These are phyloP conservation scores for Ophraella communa DNA, from an alignment of 2,888 invertebrate genomes.

Conservation along the genomic window DNA sequence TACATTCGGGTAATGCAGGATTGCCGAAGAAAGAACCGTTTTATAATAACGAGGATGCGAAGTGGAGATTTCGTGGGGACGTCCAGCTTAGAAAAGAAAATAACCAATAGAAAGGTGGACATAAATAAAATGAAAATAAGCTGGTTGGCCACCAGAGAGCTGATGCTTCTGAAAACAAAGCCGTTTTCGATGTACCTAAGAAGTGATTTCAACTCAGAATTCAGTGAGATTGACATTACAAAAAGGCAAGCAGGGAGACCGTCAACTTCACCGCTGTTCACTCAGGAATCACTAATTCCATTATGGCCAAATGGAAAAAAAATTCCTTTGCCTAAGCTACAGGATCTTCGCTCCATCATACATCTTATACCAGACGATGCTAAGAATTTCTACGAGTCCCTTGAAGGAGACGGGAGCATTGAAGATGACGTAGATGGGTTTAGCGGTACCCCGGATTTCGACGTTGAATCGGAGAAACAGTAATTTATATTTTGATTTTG, in stretches of 20 bases:
- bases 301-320: neutral
- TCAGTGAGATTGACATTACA: too few species aligned
- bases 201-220: neutral
- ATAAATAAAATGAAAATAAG: neutral
- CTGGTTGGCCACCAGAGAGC: neutral
- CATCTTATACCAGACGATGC: neutral
- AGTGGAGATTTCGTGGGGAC: neutral
- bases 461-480: too few species aligned
- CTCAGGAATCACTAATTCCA: neutral
- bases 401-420: neutral
- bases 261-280: neutral
- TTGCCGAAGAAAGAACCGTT: slow-evolving; percentile 25
- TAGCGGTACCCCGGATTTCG: neutral
- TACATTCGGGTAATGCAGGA: slow-evolving; percentile 32
- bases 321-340: neutral
- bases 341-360: neutral
- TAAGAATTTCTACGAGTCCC: neutral
- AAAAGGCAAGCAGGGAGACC: neutral
- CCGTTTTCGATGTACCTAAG: neutral
- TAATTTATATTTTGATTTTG: too few species aligned
- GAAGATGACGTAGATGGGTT: neutral
- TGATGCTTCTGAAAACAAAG: neutral
- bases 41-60: neutral
- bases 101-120: neutral
- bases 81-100: neutral